A percentile compares a stretch with the other conserved stretches of the same genome.
Conservation (phyloP, 2,797 vertebrate genomes). For the Agapornis canus region DNA sequence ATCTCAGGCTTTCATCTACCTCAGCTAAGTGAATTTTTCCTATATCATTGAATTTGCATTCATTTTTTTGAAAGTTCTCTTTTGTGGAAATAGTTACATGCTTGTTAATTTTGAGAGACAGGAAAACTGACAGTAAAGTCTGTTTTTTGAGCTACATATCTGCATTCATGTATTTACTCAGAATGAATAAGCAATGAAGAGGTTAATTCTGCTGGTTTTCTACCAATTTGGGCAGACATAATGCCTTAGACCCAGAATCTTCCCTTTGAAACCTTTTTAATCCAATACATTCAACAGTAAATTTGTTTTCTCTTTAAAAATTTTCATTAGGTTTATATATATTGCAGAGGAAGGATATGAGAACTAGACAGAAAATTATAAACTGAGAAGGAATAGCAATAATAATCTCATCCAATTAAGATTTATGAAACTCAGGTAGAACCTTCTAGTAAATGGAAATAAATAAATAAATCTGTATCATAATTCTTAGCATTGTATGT, state of each 20-base stretch:
- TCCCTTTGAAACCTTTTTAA: background rate
- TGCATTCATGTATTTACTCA: background rate
- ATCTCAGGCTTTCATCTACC: background rate
- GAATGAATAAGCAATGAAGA: background rate
- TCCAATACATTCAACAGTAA: background rate
- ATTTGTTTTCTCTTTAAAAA: background rate
- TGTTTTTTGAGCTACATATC: background rate
- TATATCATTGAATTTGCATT: background rate
- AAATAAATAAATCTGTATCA: background rate
- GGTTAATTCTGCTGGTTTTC: background rate
- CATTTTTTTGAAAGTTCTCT: background rate
- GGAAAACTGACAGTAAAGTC: background rate
- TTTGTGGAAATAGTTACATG: background rate
- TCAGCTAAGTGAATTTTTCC: background rate
- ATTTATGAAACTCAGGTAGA: background rate
- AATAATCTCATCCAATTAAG: background rate
- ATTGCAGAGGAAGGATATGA: background rate
- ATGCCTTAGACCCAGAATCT: background rate
- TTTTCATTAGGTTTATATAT: background rate
- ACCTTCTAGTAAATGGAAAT: background rate
- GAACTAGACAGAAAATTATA: background rate
- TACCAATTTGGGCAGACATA: background rate
- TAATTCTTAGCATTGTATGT: background rate
- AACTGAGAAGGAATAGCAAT: background rate
- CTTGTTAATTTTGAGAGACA: background rate